Base-by-base conservation (phyloP, 64 coral and sea anemone genomes). In the Exaiptasia diaphana region DNA sequence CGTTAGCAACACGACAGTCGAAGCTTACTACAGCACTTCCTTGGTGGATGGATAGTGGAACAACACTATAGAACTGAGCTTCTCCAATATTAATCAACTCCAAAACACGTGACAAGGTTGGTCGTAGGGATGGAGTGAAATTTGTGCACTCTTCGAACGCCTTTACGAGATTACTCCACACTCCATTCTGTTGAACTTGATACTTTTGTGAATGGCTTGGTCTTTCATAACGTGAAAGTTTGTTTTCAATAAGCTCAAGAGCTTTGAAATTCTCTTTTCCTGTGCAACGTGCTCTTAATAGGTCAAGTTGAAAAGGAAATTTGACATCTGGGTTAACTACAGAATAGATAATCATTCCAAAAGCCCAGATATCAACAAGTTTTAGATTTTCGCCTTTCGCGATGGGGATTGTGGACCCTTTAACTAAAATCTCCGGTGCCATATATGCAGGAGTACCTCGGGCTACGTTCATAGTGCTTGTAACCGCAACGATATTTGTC, bases 381-480 rank as follows among this genome's bases (percentile, higher is more conserved):
- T 86, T 58, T 63, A 86, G 72, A 60, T 86, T 58, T 48, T 46
- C 30, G 43, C 6, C 43, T 46, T 15, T 46, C 15, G 15, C 43
- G 39, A 65, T 22, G 29, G 57, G 65, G 27, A 41, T 29, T 15
- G 18, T 37, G 48, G 30, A 67, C 35, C 21, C 35, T 15, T 22
- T 64, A 39, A 54, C 30, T n/a, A n/a, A n/a, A 24, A 77, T 54
- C 67, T 86, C 83, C 31, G 83, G 83, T 31, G 71, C 83, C 18
- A 38, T 26, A 75, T 63, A 86, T 22, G 61, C 72, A 38, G 83
- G 72, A 17, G 73, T 76, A 65, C 83, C 83, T n/a, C 72, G 72
- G 53, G 11, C 20, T 67, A 77, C 58, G 53, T 76, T 73, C 48
- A 12, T 58, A 10, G 68, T 85, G 30, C 37, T 26, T 55, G 42